These are phyloP conservation scores for Luffia ferchaultella DNA, from an alignment of 2,888 invertebrate genomes.

Conservation along the genomic window DNA sequence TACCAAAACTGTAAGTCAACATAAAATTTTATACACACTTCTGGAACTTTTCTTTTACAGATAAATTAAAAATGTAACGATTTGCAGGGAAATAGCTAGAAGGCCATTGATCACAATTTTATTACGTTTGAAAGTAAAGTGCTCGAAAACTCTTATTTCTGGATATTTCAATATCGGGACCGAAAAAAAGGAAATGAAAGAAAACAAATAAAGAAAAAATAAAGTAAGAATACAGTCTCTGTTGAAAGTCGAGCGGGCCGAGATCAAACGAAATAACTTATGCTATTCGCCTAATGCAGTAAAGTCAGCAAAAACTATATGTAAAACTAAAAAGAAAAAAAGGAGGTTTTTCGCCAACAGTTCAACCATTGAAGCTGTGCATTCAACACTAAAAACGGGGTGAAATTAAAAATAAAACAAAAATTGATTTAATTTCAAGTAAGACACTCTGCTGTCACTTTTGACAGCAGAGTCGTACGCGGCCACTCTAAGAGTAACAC, in stretches of 20 bases:
- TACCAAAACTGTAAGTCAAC: no score
- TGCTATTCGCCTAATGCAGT: not conserved
- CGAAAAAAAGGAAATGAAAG: not conserved
- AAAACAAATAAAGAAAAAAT: not conserved
- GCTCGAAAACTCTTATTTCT: not conserved
- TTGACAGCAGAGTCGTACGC: no score
- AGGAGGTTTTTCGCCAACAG: not conserved
- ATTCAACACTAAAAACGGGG: not conserved
- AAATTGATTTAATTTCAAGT: not conserved
- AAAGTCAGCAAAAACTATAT: not conserved
- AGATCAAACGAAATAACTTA: not conserved
- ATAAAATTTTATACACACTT: no score
- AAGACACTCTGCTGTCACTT: no score
- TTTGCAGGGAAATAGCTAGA: no score
- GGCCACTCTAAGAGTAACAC: no score
- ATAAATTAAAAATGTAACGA: no score
- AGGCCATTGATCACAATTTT: no score
- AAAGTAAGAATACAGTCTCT: not conserved
- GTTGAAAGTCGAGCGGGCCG: not conserved
- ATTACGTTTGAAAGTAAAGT: no score
- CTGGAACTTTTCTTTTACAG: no score
- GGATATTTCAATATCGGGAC: not conserved
- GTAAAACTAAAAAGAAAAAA: not conserved
- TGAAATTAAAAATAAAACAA: not conserved
- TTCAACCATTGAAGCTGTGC: not conserved